These are phyloP conservation scores for Nerophis lumbriciformis DNA, from an alignment of 2,113 vertebrate genomes.

Conservation along the genomic window DNA sequence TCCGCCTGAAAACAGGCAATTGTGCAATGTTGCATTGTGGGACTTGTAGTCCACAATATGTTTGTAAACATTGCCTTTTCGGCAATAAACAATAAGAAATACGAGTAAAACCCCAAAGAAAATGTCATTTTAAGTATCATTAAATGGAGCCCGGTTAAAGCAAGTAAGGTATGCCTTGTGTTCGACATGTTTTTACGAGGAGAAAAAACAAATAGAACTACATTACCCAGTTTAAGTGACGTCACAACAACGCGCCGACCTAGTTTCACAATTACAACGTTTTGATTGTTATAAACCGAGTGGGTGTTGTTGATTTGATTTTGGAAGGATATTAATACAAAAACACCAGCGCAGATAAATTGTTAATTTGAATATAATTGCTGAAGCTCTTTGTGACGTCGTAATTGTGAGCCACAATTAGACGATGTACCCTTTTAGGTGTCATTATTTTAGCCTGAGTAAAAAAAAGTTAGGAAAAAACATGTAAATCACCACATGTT, in stretches of 20 bases:
- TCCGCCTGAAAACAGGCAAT: constrained; percentile 39
- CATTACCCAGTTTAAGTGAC: constrained; percentile 24
- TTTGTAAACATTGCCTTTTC: constrained; percentile 3
- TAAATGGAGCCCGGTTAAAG: accelerated
- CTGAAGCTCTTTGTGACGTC: constrained; percentile 12
- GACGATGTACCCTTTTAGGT: constrained; percentile 10
- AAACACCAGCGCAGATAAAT: constrained; percentile 1
- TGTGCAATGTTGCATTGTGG: constrained; percentile 31
- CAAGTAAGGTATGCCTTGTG: accelerated
- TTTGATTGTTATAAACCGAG: neutral
- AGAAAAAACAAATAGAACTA: constrained; percentile 26
- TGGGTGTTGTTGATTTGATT: neutral
- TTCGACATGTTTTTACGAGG: neutral
- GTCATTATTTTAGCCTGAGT: constrained; percentile 15
- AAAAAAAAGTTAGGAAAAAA: neutral
- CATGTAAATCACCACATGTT: neutral
- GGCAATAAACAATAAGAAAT: neutral
- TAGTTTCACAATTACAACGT: constrained; percentile 14
- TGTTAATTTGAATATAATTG: neutral
- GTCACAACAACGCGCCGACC: constrained; percentile 31
- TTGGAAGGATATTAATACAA: accelerated
- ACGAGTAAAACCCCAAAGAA: neutral
- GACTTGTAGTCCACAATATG: constrained; percentile 54
- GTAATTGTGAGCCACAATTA: constrained; percentile 4
- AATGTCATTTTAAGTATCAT: neutral